A percentile compares a stretch with the other conserved stretches of the same genome.
Evolutionary conservation across 1,140 invertebrate species (phyloP).

Genomic region (Neelides sp.): DNA sequence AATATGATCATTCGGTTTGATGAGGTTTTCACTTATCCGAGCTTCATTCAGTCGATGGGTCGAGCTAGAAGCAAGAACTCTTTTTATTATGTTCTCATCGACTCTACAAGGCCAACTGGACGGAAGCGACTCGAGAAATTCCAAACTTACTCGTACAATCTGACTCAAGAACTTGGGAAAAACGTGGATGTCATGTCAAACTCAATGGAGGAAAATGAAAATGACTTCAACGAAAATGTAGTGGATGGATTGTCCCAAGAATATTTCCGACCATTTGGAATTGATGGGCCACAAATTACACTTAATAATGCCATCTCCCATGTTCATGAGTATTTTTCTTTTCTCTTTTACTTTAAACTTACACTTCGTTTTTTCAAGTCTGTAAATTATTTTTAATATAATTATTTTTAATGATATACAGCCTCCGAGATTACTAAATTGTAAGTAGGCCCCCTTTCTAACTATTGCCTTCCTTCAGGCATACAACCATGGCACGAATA

Average conservation of each 20-base stretch:
- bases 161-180: slow-evolving; percentile 31
- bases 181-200: slow-evolving; percentile 42
- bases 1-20: slow-evolving; percentile 64
- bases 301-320: too few relatives aligned
- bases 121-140: slow-evolving; percentile 34
- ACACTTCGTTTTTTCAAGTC: too few relatives aligned
- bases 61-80: slow-evolving; percentile 47
- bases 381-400: too few relatives aligned
- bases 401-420: too few relatives aligned
- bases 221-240: neutral
- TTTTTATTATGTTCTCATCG: slow-evolving; percentile 45
- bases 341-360: too few relatives aligned
- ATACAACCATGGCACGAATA: too few relatives aligned
- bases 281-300: too few relatives aligned
- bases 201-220: slow-evolving; percentile 36
- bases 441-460: too few relatives aligned
- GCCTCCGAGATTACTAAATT: too few relatives aligned
- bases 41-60: slow-evolving; percentile 73
- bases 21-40: slow-evolving; percentile 55
- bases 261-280: too few relatives aligned
- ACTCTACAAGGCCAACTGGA: slow-evolving; percentile 32
- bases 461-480: too few relatives aligned
- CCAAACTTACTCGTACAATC: neutral
- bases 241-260: slow-evolving; percentile 31
- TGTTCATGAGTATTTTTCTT: too few relatives aligned